phyloP scores from a whole-genome alignment of 2,113 vertebrate genomes.

The Phoxinus phoxinus region DNA sequence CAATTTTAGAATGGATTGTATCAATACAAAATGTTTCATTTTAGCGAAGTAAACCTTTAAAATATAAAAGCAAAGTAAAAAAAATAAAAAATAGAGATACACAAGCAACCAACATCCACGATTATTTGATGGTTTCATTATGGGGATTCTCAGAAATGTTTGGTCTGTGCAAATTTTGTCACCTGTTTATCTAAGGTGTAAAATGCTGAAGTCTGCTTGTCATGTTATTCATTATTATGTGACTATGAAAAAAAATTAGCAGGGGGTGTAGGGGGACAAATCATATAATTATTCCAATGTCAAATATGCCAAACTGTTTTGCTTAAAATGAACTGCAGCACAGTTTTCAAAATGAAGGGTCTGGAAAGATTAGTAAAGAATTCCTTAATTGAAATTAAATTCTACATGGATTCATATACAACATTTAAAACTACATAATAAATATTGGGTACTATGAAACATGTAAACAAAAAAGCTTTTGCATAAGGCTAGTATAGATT shows the following conservation, averaged over 20 bases:
- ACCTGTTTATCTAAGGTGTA: neutral
- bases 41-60: neutral
- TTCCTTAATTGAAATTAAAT: neutral
- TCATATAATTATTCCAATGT: too few species aligned
- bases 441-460: neutral
- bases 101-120: slow-evolving; percentile 10
- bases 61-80: slow-evolving; percentile 1
- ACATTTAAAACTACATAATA: neutral
- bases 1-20: neutral
- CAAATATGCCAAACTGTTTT: neutral
- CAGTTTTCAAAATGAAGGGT: neutral
- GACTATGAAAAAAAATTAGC: neutral
- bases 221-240: neutral
- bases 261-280: too few species aligned
- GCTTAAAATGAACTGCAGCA: neutral
- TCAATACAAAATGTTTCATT: slow-evolving; percentile 4
- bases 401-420: neutral
- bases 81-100: neutral
- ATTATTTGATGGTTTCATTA: neutral
- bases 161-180: neutral
- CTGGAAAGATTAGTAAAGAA: neutral
- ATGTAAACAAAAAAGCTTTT: neutral
- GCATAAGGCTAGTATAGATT: neutral
- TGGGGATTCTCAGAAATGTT: neutral
- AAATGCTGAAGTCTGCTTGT: neutral